Conservation (phyloP, 2,888 invertebrate species). For the Mystacides longicornis region DNA sequence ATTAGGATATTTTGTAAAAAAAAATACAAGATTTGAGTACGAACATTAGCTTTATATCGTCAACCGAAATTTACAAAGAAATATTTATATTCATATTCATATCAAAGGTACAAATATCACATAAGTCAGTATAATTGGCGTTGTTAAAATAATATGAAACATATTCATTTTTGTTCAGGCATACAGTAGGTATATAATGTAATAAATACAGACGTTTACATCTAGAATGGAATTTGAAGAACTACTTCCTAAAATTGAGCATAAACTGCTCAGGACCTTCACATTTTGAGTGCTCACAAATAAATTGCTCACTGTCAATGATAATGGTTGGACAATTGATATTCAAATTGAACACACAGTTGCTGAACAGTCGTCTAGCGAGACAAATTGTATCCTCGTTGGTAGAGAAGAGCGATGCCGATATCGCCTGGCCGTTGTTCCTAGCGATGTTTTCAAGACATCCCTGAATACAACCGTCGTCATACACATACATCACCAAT, state of each 20-base stretch:
- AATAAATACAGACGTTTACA: neutral
- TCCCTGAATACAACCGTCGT: slow-evolving; percentile 62
- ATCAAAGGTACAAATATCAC: too few relatives aligned
- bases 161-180: too few relatives aligned
- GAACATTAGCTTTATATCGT: too few relatives aligned
- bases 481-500: slow-evolving; percentile 80
- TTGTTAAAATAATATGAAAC: too few relatives aligned
- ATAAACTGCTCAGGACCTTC: neutral
- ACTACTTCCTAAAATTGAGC: neutral
- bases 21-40: too few relatives aligned
- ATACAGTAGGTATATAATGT: too few relatives aligned
- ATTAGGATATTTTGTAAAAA: too few relatives aligned
- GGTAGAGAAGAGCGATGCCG: neutral
- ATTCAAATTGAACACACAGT: neutral
- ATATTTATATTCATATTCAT: too few relatives aligned
- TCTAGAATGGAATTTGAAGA: neutral
- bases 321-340: neutral
- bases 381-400: neutral
- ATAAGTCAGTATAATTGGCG: too few relatives aligned
- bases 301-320: neutral
- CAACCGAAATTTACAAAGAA: too few relatives aligned
- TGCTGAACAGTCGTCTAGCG: neutral
- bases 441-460: slow-evolving; percentile 64
- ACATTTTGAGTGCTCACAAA: neutral
- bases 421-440: neutral